Evolutionary conservation across 1,140 invertebrate genomes (phyloP).

Genomic region (Nymphalis io): DNA sequence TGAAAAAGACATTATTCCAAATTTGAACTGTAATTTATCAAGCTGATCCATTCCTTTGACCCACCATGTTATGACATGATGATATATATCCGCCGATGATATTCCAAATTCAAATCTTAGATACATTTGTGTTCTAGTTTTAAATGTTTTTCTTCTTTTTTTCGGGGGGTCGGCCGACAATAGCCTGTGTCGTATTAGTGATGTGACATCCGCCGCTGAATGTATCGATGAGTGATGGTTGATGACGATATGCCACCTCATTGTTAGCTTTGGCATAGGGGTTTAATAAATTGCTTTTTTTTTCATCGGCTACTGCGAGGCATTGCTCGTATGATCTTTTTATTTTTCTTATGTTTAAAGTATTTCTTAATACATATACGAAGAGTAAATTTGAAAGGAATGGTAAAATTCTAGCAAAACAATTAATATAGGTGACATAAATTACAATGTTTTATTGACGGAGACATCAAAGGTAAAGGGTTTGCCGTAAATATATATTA

Average conservation of each 20-base stretch:
- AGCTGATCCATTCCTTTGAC: conserved; percentile 71
- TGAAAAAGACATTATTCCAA: conserved; percentile 80
- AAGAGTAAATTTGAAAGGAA: not conserved
- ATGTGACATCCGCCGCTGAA: conserved; percentile 70
- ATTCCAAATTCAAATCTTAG: conserved; percentile 69
- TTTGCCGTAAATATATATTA: conserved; percentile 12
- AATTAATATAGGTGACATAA: conserved; percentile 9
- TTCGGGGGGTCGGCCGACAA: conserved; percentile 46
- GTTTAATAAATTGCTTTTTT: conserved; percentile 34
- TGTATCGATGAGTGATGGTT: conserved; percentile 69
- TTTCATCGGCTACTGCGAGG: conserved; percentile 41
- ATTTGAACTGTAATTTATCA: conserved; percentile 79
- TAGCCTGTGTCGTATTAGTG: conserved; percentile 61
- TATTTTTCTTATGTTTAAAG: not conserved
- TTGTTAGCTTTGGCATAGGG: conserved; percentile 37
- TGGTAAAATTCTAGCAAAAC: not conserved
- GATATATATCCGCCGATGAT: conserved; percentile 76
- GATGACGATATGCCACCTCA: conserved; percentile 40
- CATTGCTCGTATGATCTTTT: conserved; percentile 21
- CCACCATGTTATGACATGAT: conserved; percentile 78
- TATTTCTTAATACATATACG: not conserved
- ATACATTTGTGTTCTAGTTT: conserved; percentile 66
- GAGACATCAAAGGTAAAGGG: conserved; percentile 13
- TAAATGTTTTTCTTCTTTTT: conserved; percentile 55
- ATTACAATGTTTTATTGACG: conserved; percentile 19